These are phyloP conservation scores for Chaitophorus viminalis DNA, from an alignment of 2,888 invertebrate species.

Conservation along the genomic window DNA sequence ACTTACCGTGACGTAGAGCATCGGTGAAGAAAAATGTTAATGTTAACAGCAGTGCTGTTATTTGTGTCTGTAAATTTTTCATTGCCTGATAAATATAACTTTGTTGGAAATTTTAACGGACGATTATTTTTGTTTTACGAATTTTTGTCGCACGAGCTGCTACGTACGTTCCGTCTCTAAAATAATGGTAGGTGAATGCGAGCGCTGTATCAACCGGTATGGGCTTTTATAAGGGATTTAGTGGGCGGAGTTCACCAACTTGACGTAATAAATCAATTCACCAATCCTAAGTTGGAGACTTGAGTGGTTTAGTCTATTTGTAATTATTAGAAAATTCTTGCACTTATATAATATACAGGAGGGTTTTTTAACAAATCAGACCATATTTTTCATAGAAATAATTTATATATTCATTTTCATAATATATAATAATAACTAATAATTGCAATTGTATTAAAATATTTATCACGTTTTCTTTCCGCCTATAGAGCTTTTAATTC, in stretches of 20 bases:
- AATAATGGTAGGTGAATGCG: conserved; percentile 22
- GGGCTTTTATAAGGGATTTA: conserved; percentile 35
- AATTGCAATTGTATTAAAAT: too few species aligned
- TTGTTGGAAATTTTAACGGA: neutral
- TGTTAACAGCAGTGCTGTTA: conserved; percentile 48
- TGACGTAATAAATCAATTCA: conserved; percentile 52
- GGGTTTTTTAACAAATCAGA: neutral
- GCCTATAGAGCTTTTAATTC: too few species aligned
- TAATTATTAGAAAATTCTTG: neutral
- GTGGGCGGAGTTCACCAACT: conserved; percentile 44
- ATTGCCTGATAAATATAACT: neutral
- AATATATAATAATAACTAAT: too few species aligned
- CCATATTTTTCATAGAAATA: neutral
- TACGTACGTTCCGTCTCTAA: neutral
- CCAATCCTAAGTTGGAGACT: conserved; percentile 29
- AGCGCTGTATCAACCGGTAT: conserved; percentile 41
- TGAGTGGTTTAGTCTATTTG: neutral
- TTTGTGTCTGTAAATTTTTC: conserved; percentile 47
- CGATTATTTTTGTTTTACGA: neutral
- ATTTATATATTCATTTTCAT: neutral
- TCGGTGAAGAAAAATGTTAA: conserved; percentile 41
- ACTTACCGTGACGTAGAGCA: conserved; percentile 45
- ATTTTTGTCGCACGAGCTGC: neutral
- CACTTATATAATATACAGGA: neutral
- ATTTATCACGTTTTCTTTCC: too few species aligned